Conservation (phyloP, 1,140 invertebrate species). For the Asobara japonica region DNA sequence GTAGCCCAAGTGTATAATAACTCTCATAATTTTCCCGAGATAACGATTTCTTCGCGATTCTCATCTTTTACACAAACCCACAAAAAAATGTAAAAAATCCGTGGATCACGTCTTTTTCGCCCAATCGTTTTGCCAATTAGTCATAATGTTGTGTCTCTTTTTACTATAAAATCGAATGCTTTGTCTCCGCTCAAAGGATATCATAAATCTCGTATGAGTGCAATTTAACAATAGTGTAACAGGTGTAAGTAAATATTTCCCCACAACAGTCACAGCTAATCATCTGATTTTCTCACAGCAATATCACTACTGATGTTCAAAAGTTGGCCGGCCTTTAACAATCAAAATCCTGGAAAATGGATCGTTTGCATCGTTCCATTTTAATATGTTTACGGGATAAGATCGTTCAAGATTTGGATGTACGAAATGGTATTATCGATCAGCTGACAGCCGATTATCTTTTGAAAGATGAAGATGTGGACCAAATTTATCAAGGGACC, state of each 20-base stretch:
- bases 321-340: background rate
- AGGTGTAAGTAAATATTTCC: background rate
- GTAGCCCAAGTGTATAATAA: background rate
- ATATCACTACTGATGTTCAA: background rate
- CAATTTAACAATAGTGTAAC: background rate
- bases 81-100: background rate
- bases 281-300: background rate
- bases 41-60: background rate
- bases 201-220: background rate
- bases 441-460: constrained; percentile 48
- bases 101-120: background rate
- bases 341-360: constrained; percentile 44
- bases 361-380: constrained; percentile 49
- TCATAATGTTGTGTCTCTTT: background rate
- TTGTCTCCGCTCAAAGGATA: background rate
- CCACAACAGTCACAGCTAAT: background rate
- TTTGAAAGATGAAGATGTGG: constrained; percentile 51
- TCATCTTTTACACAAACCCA: background rate
- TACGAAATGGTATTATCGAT: constrained; percentile 55
- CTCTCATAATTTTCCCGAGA: background rate
- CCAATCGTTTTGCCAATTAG: background rate
- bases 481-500: constrained; percentile 43
- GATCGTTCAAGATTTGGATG: constrained; percentile 57
- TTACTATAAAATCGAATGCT: background rate
- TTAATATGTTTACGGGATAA: constrained; percentile 44